Base-by-base conservation (phyloP, 2,888 invertebrate genomes). In the Leucoma salicis region DNA sequence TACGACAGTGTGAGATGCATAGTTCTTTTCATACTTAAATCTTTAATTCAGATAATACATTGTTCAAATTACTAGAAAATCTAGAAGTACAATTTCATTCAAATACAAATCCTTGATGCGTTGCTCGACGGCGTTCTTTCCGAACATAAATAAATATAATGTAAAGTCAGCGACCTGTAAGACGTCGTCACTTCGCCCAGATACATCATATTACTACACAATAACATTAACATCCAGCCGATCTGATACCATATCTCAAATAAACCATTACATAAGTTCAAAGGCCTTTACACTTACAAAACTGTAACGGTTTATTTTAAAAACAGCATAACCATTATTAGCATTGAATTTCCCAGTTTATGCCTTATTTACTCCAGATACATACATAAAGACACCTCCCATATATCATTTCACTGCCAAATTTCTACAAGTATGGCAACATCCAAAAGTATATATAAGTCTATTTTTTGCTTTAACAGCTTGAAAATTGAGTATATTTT, bases 181-280 rank as follows among this genome's bases (percentile, higher is more conserved):
- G 67, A 65, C 72, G 63, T 61, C 67, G 73, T 53, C 73, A 61
- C 57, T 63, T 74, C 72, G 63, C 79, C 80, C 65, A 80, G 66
- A 78, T 81, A 77, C 82, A 84, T 83, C 39, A 45, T 59, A 78
- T 77, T 75, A 76, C 52, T 50, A 47, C 54, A 78, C 75, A 78
- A 79, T 77, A 58, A 54, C 50, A 39, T 73, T 66, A 61, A 61
- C 57, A 74, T 70, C 69, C 66, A 61, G 46, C 63, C 45, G 69
- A 78, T 75, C 35, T 62, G 71, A 73, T 70, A 74, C 56, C 48
- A 53, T 57, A 41, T 49, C 42, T 49, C 41, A 56, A 53, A 61
- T 42, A 53, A 15, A 32, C 12, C 21, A 31, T 49, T 46, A 51
- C 38, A 33, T 39, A 31, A 42, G 56, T 42, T 56, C 56, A 56